Percentiles rank a stretch among this genome's conserved stretches.
Evolutionary conservation across 2,888 invertebrate genomes (phyloP).

Genomic region (Diaperis boleti): DNA sequence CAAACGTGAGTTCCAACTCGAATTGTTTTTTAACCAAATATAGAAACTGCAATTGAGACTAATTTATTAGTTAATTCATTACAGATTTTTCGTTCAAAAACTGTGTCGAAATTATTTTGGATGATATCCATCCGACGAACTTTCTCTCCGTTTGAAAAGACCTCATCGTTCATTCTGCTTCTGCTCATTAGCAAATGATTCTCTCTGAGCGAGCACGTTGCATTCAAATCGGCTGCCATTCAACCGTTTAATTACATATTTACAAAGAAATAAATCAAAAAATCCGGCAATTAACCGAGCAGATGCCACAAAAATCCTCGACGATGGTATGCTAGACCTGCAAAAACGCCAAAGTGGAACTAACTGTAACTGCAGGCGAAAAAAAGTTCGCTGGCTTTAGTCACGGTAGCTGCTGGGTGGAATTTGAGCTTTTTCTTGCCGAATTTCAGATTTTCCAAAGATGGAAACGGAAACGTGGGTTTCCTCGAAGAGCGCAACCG

Average conservation of each 20-base stretch:
- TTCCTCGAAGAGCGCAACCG: not conserved
- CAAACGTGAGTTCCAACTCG: slow-evolving; percentile 54
- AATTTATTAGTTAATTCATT: slow-evolving; percentile 39
- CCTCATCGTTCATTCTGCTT: slow-evolving; percentile 1
- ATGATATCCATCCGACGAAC: slow-evolving; percentile 18
- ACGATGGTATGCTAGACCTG: slow-evolving; percentile 20
- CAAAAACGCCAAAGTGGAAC: slow-evolving; percentile 32
- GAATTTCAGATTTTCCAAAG: slow-evolving; percentile 1
- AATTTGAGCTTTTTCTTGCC: slow-evolving; percentile 20
- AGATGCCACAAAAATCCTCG: slow-evolving; percentile 27
- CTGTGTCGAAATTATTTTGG: slow-evolving; percentile 39
- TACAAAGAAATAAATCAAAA: slow-evolving; percentile 26
- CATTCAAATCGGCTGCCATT: slow-evolving; percentile 22
- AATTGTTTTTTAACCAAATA: slow-evolving; percentile 52
- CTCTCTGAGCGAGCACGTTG: slow-evolving; percentile 20
- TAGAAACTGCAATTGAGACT: slow-evolving; percentile 36
- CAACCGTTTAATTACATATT: slow-evolving; percentile 20
- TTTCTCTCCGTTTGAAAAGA: slow-evolving; percentile 33
- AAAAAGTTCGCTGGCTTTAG: slow-evolving; percentile 24
- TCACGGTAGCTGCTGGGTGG: slow-evolving; percentile 26
- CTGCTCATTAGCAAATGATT: slow-evolving; percentile 26
- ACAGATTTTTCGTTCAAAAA: slow-evolving; percentile 36
- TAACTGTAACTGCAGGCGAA: slow-evolving; percentile 26
- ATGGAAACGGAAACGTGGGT: not conserved
- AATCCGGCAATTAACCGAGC: slow-evolving; percentile 20